A percentile compares a stretch with the other conserved stretches of the same genome.
Conservation (phyloP, 2,797 vertebrate genomes). For the Carcharodon carcharias region DNA sequence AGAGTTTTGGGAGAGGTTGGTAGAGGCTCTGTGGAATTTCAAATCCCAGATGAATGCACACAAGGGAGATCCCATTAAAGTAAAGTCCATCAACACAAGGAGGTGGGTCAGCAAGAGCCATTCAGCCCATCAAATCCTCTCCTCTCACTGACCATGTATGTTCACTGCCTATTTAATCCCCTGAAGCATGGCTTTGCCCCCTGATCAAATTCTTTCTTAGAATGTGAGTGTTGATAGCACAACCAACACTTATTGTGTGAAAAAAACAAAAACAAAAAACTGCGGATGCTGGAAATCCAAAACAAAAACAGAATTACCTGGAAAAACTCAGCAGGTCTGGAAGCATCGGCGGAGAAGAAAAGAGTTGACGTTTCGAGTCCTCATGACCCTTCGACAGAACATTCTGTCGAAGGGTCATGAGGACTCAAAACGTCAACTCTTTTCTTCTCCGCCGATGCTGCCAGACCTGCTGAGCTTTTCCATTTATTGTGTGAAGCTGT, state of each 20-base stretch:
- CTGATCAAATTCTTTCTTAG: background rate
- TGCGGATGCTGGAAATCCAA: no score
- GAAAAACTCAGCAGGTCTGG: no score
- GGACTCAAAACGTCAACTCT: no score
- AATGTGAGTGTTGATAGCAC: background rate
- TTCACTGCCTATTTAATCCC: background rate
- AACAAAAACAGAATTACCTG: no score
- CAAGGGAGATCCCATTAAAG: background rate
- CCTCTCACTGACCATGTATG: background rate
- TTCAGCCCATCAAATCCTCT: background rate
- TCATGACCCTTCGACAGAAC: no score
- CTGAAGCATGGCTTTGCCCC: background rate
- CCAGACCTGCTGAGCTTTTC: no score
- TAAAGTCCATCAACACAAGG: background rate
- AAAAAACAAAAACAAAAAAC: no score
- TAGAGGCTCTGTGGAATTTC: background rate
- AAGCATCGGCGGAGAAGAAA: no score
- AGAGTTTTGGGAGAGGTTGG: background rate
- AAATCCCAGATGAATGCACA: background rate
- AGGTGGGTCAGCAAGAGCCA: background rate
- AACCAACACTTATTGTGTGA: background rate
- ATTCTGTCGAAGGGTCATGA: no score
- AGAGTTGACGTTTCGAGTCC: no score
- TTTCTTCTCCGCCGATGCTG: no score
- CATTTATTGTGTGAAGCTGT: background rate